Conservation (phyloP, 53 echinoderm and acorn worm genomes). For the Henricia sp. region DNA sequence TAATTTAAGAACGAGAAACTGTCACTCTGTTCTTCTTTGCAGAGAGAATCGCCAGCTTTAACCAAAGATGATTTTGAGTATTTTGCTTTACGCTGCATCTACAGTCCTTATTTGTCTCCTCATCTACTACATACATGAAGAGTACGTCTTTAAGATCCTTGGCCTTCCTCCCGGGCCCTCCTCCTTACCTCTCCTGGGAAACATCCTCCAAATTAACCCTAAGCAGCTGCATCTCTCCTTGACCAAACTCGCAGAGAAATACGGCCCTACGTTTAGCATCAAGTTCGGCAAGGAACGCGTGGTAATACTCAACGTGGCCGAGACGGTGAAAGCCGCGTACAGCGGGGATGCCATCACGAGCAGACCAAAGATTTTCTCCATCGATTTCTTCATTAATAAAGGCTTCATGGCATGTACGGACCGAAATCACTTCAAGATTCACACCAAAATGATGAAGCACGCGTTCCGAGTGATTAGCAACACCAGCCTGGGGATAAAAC, state of each 20-base stretch:
- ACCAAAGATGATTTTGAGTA: constrained; percentile 38
- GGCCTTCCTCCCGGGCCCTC: constrained; percentile 84
- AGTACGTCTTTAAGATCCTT: constrained; percentile 67
- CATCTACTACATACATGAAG: constrained; percentile 81
- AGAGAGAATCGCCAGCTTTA: neutral
- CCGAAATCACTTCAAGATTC: constrained; percentile 83
- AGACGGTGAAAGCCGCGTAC: constrained; percentile 87
- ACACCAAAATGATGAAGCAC: constrained; percentile 96
- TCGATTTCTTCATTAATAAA: constrained; percentile 91
- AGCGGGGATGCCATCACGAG: constrained; percentile 90
- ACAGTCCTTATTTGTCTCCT: constrained; percentile 63
- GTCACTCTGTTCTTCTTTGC: neutral
- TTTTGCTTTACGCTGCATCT: constrained; percentile 29
- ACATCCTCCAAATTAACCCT: constrained; percentile 85
- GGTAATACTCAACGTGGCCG: constrained; percentile 85
- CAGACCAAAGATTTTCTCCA: constrained; percentile 90
- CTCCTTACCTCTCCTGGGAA: constrained; percentile 91
- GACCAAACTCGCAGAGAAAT: constrained; percentile 70
- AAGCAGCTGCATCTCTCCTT: constrained; percentile 84
- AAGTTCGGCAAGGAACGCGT: constrained; percentile 90
- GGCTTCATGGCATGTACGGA: constrained; percentile 95
- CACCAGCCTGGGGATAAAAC: constrained; percentile 81
- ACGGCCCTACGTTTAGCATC: constrained; percentile 89
- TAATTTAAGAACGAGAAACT: too few relatives aligned
- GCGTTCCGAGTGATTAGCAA: constrained; percentile 88